Base-by-base conservation (phyloP, 2,113 vertebrate species). In the Aix galericulata region DNA sequence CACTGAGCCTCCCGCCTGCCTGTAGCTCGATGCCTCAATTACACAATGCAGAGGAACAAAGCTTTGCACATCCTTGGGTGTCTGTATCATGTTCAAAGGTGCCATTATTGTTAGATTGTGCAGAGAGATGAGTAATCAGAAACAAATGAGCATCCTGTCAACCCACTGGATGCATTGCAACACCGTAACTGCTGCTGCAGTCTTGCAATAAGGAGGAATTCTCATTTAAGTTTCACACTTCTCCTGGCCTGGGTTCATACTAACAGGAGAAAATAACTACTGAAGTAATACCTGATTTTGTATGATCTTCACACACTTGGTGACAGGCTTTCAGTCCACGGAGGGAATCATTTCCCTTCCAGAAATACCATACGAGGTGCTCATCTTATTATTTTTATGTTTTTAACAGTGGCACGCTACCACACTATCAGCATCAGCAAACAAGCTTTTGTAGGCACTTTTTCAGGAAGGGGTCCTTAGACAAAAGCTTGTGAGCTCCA, bases 1-100 rank as follows among this genome's bases (percentile, higher is more conserved):
- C 15, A n/a, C 53, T 22, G 46, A 88, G 75, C 67, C 56, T 83
- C 48, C 58, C 13, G 32, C 68, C 74, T 22, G 67, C 42, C 56
- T 91, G 59, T 34, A 29, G 69, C 85, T 96, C 80, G 36, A 89
- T 94, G 88, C 44, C 86, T 93, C 88, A 82, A 42, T 96, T 93
- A 94, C 63, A 44, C 40, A 55, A 27, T 11, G 6, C 22, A 36
- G 48, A 74, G 26, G 76, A 88, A 58, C 25, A 68, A 76, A 27
- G 36, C 38, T 91, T 88, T 10, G 25, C 73, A 6, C 94, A 91
- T 38, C 64, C 64, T 80, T 25, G 4, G 16, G 71, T 86, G 16
- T 36, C 16, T 17, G 69, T 63, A 48, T 95, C 89, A 26, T 68
- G 31, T 42, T 93, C 88, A 2, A 56, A 88, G 79, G 59, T 85